Percentiles rank a stretch among this genome's conserved stretches.
Evolutionary conservation across 2,113 vertebrate genomes (phyloP).

Genomic region (Bambusicola thoracicus): DNA sequence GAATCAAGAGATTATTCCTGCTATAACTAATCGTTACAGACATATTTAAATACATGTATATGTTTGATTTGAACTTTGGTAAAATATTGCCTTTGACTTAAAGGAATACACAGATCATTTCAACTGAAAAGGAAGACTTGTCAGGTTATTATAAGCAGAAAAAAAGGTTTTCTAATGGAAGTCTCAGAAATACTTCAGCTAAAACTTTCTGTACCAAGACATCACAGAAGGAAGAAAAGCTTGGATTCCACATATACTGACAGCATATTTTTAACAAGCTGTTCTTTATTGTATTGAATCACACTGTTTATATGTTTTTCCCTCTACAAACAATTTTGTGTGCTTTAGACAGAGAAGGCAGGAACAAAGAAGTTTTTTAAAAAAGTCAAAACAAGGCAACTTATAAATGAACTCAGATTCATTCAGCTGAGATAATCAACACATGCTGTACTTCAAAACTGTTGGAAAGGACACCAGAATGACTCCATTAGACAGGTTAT

Average conservation of each 20-base stretch:
- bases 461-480: conserved; percentile 14
- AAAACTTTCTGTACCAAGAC: conserved; percentile 4
- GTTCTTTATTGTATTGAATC: conserved; percentile 35
- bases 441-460: conserved; percentile 58
- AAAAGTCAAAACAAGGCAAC: conserved; percentile 38
- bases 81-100: not conserved
- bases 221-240: not conserved
- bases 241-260: conserved; percentile 5
- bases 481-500: conserved; percentile 6
- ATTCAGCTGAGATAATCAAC: conserved; percentile 59
- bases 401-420: conserved; percentile 54
- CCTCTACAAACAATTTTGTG: conserved; percentile 18
- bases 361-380: not conserved
- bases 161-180: conserved; percentile 17
- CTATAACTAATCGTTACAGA: not conserved
- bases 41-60: not conserved
- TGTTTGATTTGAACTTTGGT: not conserved
- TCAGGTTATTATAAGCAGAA: not conserved
- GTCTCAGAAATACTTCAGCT: conserved; percentile 11
- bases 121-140: not conserved
- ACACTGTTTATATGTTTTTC: conserved; percentile 22
- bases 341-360: conserved; percentile 8
- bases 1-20: not conserved
- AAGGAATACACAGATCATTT: not conserved
- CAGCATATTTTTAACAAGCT: conserved; percentile 50